Percentiles rank a stretch among this genome's conserved stretches.
These are phyloP conservation scores for Hirtodrosophila duncani DNA, from an alignment of 2,888 invertebrate species.

Conservation along the genomic window DNA sequence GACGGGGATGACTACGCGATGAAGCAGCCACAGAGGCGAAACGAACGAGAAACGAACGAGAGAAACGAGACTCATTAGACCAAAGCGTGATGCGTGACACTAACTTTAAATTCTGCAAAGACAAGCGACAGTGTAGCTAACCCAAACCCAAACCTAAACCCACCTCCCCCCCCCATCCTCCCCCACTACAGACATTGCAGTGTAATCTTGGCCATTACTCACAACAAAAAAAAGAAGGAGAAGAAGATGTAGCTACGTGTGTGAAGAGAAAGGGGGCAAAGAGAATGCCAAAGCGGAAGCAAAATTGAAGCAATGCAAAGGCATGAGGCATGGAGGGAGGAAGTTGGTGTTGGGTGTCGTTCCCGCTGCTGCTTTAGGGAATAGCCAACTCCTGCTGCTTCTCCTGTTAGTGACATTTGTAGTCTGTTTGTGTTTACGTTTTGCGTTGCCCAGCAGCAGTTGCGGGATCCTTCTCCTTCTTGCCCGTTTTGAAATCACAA, in stretches of 20 bases:
- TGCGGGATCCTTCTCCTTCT: background rate
- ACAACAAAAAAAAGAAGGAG: constrained; percentile 30
- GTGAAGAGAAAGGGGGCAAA: too few relatives aligned
- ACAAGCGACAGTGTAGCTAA: constrained; percentile 19
- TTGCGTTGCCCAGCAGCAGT: constrained; percentile 16
- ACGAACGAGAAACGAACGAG: constrained; percentile 21
- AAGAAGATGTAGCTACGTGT: background rate
- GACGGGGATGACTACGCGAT: constrained; percentile 8
- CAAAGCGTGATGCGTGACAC: constrained; percentile 66
- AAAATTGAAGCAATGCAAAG: constrained; percentile 37
- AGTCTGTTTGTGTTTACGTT: constrained; percentile 38
- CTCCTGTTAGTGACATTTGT: constrained; percentile 49
- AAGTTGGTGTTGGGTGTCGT: background rate
- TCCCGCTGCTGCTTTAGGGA: background rate
- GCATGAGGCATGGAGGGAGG: constrained; percentile 14
- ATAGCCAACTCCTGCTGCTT: constrained; percentile 15
- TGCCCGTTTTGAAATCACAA: constrained; percentile 61
- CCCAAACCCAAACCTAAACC: constrained; percentile 3
- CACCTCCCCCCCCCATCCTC: background rate
- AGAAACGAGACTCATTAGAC: constrained; percentile 56
- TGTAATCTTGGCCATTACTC: constrained; percentile 67
- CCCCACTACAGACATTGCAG: constrained; percentile 40
- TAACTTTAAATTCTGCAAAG: constrained; percentile 60
- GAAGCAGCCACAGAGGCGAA: too few relatives aligned
- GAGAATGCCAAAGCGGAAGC: constrained; percentile 9